Evolutionary conservation across 2,113 vertebrate genomes (phyloP), one percentile per base, ranked within the genome.

Genomic region (Apteryx mantelli): DNA sequence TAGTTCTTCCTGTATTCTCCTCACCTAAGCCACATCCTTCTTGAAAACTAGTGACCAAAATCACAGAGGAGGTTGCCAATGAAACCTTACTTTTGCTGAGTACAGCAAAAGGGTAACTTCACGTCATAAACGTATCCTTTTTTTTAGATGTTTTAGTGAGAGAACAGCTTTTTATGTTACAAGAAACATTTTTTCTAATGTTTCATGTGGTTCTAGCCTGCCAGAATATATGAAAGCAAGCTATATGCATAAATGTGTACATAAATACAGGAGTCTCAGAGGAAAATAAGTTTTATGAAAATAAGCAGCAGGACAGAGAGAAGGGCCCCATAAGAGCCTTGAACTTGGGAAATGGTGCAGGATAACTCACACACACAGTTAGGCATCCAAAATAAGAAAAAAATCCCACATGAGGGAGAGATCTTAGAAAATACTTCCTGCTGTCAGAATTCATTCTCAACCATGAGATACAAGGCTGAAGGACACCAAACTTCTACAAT

Each of bases 211-310:
- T 53, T 82, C 42, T 18, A 71, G 22, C 20, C 36, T 85, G 53
- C 12, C 82, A 69, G 38, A 76, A 80, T 12, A 71, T 1, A 69
- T 1, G 16, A 22, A 93, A 79, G 11, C 42, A 87, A 79, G 38
- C 56, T n/a, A 65, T 24, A 30, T 2, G 1, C 14, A 63, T 34
- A 0, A 2, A 87, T 21, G 34, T 2, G 0, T 30, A 52, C 65
- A 44, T 68, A 32, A 20, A 25, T 19, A 81, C 0, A 52, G 13
- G 16, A 92, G 18, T 50, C 63, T 80, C 58, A 20, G 32, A 92
- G 71, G 22, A 50, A 66, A 78, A 14, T 7, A 77, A 14, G n/a
- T 53, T 89, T 75, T 40, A 34, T 24, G 48, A 84, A 91, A 93
- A 88, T 40, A 48, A 74, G 17, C 21, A 79, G 28, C 42, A 90